Conservation (phyloP, 2,888 invertebrate genomes). For the Protophormia terraenovae region DNA sequence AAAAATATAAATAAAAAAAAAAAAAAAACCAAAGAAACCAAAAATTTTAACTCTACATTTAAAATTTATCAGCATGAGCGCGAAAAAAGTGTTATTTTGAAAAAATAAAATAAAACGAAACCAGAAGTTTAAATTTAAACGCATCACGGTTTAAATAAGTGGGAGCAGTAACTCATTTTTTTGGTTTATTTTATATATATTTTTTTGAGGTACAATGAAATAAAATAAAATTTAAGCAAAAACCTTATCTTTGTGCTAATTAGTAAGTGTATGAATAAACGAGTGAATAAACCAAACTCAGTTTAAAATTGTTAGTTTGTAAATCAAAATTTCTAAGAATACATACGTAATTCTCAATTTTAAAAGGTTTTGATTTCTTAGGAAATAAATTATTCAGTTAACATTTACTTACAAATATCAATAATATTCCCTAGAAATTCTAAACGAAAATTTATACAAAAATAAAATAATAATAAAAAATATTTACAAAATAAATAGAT, state of each 20-base stretch:
- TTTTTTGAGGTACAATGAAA: slow-evolving; percentile 14
- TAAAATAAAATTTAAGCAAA: slow-evolving; percentile 12
- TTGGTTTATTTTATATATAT: not conserved
- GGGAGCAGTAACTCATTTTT: slow-evolving; percentile 40
- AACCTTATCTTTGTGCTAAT: slow-evolving; percentile 41
- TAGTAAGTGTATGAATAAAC: slow-evolving; percentile 51
- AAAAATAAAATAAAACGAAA: slow-evolving; percentile 8
- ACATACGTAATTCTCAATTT: not conserved
- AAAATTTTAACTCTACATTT: slow-evolving; percentile 16
- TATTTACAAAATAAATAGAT: not conserved
- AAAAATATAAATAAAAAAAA: not conserved
- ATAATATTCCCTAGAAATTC: not conserved
- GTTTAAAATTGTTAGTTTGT: not conserved
- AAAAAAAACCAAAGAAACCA: slow-evolving; percentile 4
- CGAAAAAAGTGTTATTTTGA: slow-evolving; percentile 51
- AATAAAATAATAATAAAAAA: not conserved
- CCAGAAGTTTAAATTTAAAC: slow-evolving; percentile 28
- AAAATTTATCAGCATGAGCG: slow-evolving; percentile 25
- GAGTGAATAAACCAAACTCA: too few relatives aligned
- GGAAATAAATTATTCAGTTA: too few relatives aligned
- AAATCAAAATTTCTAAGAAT: slow-evolving; percentile 24
- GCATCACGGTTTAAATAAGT: slow-evolving; percentile 52
- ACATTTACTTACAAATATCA: not conserved
- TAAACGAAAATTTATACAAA: not conserved
- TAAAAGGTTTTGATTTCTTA: not conserved